Evolutionary conservation across 2,888 invertebrate genomes (phyloP), one percentile per base, ranked within the genome.

Genomic region (Synergus japonicus): DNA sequence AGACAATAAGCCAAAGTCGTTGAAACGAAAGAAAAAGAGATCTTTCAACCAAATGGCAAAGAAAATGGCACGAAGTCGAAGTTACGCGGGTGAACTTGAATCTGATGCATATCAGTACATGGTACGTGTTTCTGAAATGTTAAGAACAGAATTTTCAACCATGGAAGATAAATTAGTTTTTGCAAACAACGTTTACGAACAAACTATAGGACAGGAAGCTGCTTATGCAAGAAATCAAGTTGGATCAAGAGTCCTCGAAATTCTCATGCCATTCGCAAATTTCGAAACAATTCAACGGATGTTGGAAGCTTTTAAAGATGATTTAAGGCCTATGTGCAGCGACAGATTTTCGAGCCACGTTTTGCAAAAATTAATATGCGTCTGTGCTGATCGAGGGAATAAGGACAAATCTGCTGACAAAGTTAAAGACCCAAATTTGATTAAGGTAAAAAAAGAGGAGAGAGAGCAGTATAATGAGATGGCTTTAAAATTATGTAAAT

Each of bases 271-370:
- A 0, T 95, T 94, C 82, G 94, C 96, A 0, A 94, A 94, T 81
- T 93, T 95, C 0, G 93, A 94, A 76, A 94, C 94, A 78, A 90
- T 97, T 18, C 93, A 95, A 82, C 93, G 94, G 5, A 96, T 94
- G 87, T 94, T 95, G 18, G 93, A 93, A 4, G 93, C 94, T 0
- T 94, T 97, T 76, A 93, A 94, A 15, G 93, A 95, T 0, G 95
- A 95, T 69, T 91, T 97, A 44, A 93, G 97, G 44, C 95, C 94
- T 9, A 92, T 97, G 8, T 96, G 96, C 84, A 94, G 95, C 0
- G 97, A 97, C 89, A 94, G 94, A 82, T 97, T 95, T 91, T 96
- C 96, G 0, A 96, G 96, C 79, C 97, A 97, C 88, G 96, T 97
- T 1, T 88, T 97, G 0, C 95, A 97, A 88, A 95, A 95, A 65